A percentile compares a stretch with the other conserved stretches of the same genome.
Conservation (phyloP, 2,113 vertebrate species). For the Monarcha castaneiventris region DNA sequence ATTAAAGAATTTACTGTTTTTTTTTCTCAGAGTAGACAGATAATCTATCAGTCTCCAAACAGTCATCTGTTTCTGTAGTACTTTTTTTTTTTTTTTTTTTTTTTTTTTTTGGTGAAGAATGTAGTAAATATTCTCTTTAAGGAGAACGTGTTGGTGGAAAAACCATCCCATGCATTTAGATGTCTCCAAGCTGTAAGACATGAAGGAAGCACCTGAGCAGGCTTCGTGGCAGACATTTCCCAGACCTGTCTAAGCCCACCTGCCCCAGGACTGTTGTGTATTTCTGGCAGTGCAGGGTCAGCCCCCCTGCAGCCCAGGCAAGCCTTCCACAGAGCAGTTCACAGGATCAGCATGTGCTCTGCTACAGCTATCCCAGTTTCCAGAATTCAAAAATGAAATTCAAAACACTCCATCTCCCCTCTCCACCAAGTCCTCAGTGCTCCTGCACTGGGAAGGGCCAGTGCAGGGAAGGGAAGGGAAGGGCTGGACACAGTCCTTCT, state of each 20-base stretch:
- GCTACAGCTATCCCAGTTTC: neutral
- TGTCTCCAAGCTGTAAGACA: neutral
- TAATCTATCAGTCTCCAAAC: neutral
- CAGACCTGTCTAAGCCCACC: accelerated
- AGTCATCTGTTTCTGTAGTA: neutral
- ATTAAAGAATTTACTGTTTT: neutral
- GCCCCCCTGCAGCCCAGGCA: accelerated
- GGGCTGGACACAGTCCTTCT: neutral
- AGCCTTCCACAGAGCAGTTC: neutral
- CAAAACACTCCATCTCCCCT: too few species aligned
- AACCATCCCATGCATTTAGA: neutral
- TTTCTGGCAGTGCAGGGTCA: neutral
- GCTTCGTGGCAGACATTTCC: neutral
- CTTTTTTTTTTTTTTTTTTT: too few species aligned
- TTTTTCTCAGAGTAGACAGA: neutral
- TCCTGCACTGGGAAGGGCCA: accelerated
- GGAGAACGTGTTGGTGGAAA: neutral
- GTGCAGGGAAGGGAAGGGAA: too few species aligned
- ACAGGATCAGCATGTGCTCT: neutral
- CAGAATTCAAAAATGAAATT: neutral
- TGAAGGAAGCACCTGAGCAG: neutral
- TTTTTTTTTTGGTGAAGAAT: neutral
- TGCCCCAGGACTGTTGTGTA: accelerated
- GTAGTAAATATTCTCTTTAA: neutral
- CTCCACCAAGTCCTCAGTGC: neutral